Conservation (phyloP, 2,888 invertebrate species). For the Plemyria rubiginata region DNA sequence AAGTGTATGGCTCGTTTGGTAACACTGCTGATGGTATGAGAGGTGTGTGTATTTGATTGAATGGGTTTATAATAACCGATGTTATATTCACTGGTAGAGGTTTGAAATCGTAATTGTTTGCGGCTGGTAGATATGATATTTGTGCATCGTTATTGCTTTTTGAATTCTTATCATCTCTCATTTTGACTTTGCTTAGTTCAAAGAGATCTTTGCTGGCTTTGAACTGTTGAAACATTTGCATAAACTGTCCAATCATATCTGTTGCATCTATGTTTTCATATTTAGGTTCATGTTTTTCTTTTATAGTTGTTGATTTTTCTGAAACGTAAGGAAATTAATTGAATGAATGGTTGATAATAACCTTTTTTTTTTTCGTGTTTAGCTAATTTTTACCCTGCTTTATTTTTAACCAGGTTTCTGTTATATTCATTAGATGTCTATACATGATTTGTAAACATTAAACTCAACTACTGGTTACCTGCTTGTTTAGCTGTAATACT, state of each 20-base stretch:
- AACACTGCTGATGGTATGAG: slow-evolving; percentile 8
- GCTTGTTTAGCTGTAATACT: slow-evolving; percentile 17
- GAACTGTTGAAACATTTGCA: slow-evolving; percentile 59
- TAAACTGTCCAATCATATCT: slow-evolving; percentile 55
- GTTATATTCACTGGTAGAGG: slow-evolving; percentile 13
- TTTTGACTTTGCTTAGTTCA: background rate
- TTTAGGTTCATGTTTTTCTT: slow-evolving; percentile 31
- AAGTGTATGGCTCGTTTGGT: slow-evolving; percentile 15
- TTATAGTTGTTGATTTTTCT: slow-evolving; percentile 3
- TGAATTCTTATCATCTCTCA: background rate
- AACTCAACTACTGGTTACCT: background rate
- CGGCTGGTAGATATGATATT: background rate
- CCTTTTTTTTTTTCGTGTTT: background rate
- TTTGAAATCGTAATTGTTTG: slow-evolving; percentile 7
- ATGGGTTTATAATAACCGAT: slow-evolving; percentile 23
- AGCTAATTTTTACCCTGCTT: background rate
- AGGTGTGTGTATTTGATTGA: slow-evolving; percentile 17
- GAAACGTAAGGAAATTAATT: slow-evolving; percentile 1
- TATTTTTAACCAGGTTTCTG: background rate
- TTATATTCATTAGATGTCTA: no score
- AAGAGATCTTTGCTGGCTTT: slow-evolving; percentile 49
- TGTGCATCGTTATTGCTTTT: slow-evolving; percentile 2
- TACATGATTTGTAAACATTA: no score
- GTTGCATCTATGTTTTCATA: slow-evolving; percentile 16
- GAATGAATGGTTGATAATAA: background rate